Evolutionary conservation across 2,888 invertebrate species (phyloP).

Genomic region (Platycnemis pennipes): DNA sequence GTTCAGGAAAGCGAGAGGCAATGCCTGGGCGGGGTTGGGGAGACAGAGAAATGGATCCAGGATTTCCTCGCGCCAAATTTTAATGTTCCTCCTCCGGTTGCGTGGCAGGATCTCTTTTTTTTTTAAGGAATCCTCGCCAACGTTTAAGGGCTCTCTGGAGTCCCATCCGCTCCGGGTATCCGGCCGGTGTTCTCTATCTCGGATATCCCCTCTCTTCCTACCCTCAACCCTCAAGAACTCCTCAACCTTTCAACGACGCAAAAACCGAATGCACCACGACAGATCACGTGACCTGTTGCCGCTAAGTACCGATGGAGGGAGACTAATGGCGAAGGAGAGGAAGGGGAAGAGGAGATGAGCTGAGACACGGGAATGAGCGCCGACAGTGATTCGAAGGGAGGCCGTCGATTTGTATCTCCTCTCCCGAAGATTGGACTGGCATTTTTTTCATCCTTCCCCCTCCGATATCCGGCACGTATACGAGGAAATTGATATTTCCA

Average conservation of each 20-base stretch:
- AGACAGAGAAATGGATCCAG: not conserved
- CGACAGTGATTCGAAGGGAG: not conserved
- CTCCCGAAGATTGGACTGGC: not conserved
- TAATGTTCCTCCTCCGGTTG: not conserved
- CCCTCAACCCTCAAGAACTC: not conserved
- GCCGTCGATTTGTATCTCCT: not conserved
- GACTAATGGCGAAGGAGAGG: not conserved
- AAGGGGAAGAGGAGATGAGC: not conserved
- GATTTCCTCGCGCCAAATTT: not conserved
- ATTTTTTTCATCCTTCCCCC: not conserved
- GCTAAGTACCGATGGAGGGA: not conserved
- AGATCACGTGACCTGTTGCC: constrained; percentile 11
- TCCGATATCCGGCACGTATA: not conserved
- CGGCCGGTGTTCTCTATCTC: not conserved
- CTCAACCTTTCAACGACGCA: not conserved
- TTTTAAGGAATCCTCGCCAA: not conserved
- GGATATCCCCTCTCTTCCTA: not conserved
- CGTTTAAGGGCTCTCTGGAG: not conserved
- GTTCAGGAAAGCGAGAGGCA: not conserved
- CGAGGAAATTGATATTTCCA: not conserved
- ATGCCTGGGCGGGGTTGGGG: not conserved
- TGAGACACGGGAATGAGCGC: not conserved
- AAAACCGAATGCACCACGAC: not conserved
- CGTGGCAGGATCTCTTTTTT: not conserved
- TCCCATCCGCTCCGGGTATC: not conserved